A percentile compares a stretch with the other conserved stretches of the same genome.
Conservation (phyloP, 2,113 vertebrate species). For the Pelecanus crispus region DNA sequence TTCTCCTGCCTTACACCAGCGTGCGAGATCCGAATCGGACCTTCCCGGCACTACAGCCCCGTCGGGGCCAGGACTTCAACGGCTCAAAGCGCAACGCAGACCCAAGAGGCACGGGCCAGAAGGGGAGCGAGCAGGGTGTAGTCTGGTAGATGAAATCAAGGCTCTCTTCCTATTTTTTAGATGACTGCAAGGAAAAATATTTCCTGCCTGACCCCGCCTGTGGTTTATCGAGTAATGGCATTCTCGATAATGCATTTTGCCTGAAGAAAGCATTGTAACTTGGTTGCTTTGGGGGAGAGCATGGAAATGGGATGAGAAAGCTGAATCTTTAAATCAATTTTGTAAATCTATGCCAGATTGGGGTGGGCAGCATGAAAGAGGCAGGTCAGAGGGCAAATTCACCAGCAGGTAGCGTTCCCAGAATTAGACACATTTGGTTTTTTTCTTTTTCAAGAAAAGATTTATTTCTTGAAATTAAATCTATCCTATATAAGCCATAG, state of each 20-base stretch:
- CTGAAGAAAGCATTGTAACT: not conserved
- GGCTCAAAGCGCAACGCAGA: not conserved
- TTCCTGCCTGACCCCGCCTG: not conserved
- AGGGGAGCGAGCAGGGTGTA: not conserved
- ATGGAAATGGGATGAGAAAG: not conserved
- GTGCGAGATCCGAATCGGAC: not conserved
- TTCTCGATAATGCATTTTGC: not conserved
- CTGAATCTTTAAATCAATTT: not conserved
- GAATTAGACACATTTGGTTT: not conserved
- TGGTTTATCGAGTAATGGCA: not conserved
- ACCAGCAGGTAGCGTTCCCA: not conserved
- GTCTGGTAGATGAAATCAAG: not conserved
- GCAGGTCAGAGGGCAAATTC: not conserved
- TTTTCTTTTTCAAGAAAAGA: not conserved
- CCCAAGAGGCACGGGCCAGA: rapidly evolving
- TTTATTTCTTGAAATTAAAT: not conserved
- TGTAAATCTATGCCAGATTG: not conserved
- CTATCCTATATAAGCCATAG: not conserved
- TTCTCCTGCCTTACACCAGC: not conserved
- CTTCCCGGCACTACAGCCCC: not conserved
- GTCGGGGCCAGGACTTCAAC: not conserved
- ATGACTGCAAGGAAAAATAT: not conserved
- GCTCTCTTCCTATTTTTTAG: not conserved
- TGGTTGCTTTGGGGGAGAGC: not conserved
- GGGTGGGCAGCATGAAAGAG: not conserved